Evolutionary conservation across 2,888 invertebrate species (phyloP), one percentile per base, ranked within the genome.

Genomic region (Prosopocoilus inquinatus): DNA sequence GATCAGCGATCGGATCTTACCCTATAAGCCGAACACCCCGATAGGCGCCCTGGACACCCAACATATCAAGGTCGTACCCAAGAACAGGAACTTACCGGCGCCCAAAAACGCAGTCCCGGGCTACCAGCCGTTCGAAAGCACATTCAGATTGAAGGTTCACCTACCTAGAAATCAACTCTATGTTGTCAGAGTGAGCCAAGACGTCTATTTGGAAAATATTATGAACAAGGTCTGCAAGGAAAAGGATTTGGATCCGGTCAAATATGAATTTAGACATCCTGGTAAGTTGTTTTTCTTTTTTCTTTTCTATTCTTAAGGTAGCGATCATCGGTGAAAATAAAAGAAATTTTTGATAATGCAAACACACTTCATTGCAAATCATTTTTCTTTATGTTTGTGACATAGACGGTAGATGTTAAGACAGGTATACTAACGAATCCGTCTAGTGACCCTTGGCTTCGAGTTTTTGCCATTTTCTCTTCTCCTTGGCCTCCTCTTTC

Each of bases 151-250:
- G 62, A 76, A 77, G 74, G 89, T 92, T 34, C 86, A 90, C 71
- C 79, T 92, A 65, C 92, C 91, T 33, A 82, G 87, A 64, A 89
- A 89, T 72, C 91, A 92, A 77, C 81, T 91, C 54, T 89, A 86
- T 75, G 91, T 92, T 9, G 82, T 86, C 38, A 80, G 92, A 60
- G 84, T 91, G 58, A 88, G 87, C 62, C 87, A 88, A 9, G 82
- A 85, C 63, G 85, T 85, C 47, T 80, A 82, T 28, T 78, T 92
- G 32, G 82, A 83, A 39, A 87, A 89, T 59, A 83, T 92, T 49
- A 81, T 89, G 66, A 80, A 81, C 54, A 82, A 87, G 71, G 87
- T 91, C 9, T 91, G 91, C 71, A 82, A 83, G 47, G 89, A 91
- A 71, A 91, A 91, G 74, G 84, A 85, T 73, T 78, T 91, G 69